These are phyloP conservation scores for Meiosimyza platycephala DNA, from an alignment of 2,888 invertebrate species.

Conservation along the genomic window DNA sequence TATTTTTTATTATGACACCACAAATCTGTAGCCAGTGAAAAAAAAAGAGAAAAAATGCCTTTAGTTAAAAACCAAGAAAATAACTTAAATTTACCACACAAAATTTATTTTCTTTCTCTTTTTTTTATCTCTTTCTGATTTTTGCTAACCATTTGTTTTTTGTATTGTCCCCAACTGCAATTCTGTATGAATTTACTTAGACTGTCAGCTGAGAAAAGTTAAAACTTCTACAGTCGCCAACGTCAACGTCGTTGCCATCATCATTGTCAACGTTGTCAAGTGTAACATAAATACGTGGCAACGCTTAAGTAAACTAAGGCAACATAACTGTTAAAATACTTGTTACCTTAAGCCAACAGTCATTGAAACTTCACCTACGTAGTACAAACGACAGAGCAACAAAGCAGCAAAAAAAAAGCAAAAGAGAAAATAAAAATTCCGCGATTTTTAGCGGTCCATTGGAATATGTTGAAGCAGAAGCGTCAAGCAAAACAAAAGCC, in stretches of 20 bases:
- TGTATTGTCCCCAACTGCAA: slow-evolving; percentile 12
- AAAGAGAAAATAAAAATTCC: slow-evolving; percentile 45
- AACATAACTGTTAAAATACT: background rate
- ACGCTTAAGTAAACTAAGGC: background rate
- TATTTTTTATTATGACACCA: too few relatives aligned
- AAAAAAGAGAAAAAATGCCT: too few relatives aligned
- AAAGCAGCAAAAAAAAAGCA: background rate
- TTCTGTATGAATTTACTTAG: slow-evolving; percentile 14
- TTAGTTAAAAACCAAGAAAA: too few relatives aligned
- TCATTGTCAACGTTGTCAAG: slow-evolving; percentile 36
- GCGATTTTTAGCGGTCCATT: slow-evolving; percentile 52
- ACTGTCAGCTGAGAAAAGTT: slow-evolving; percentile 24
- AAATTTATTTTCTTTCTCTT: background rate
- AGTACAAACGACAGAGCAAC: slow-evolving; percentile 15
- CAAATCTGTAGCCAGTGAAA: too few relatives aligned
- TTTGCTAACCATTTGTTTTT: slow-evolving; percentile 7
- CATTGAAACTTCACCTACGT: background rate
- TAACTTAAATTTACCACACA: too few relatives aligned
- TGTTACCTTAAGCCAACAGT: background rate
- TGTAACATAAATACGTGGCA: slow-evolving; percentile 40
- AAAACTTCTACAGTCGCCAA: background rate
- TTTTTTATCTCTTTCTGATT: background rate
- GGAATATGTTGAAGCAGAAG: slow-evolving; percentile 67
- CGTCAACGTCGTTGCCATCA: background rate
- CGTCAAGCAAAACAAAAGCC: slow-evolving; percentile 65